Evolutionary conservation across 1,140 invertebrate genomes (phyloP).

Genomic region (Trichonephila clavata): DNA sequence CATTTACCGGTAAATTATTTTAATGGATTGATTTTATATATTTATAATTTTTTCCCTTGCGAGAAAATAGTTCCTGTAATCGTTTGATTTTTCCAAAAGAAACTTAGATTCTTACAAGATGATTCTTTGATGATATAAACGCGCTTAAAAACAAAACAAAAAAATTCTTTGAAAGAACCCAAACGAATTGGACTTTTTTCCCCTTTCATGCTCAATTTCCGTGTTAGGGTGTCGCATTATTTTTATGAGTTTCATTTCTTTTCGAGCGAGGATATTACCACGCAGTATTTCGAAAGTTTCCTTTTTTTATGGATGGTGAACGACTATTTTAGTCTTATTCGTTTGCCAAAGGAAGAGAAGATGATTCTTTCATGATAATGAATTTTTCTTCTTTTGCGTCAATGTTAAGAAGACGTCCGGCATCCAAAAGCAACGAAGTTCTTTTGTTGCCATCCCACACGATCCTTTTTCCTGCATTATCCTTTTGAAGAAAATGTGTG

Average conservation of each 20-base stretch:
- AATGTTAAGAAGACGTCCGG: not conserved
- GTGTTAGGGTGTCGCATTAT: constrained; percentile 44
- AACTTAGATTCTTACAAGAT: not conserved
- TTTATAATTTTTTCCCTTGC: no score
- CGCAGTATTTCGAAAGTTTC: constrained; percentile 23
- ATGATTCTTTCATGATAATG: constrained; percentile 51
- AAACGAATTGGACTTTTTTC: constrained; percentile 27
- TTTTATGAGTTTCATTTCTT: constrained; percentile 17
- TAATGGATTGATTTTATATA: no score
- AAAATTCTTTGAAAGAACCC: not conserved
- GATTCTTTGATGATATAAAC: not conserved
- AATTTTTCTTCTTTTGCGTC: not conserved
- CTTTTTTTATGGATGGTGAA: constrained; percentile 45
- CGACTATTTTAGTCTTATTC: constrained; percentile 42
- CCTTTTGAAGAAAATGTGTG: constrained; percentile 25
- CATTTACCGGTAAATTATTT: no score
- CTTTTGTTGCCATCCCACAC: not conserved
- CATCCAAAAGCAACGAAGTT: not conserved
- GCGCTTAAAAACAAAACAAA: not conserved
- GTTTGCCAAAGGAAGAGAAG: not conserved
- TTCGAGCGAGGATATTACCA: constrained; percentile 7
- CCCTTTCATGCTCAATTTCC: constrained; percentile 16
- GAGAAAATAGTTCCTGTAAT: not conserved
- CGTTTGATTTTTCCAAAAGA: not conserved
- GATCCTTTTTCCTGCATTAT: constrained; percentile 8